Conservation (phyloP, 2,113 vertebrate genomes). For the Toxotes jaculatrix region DNA sequence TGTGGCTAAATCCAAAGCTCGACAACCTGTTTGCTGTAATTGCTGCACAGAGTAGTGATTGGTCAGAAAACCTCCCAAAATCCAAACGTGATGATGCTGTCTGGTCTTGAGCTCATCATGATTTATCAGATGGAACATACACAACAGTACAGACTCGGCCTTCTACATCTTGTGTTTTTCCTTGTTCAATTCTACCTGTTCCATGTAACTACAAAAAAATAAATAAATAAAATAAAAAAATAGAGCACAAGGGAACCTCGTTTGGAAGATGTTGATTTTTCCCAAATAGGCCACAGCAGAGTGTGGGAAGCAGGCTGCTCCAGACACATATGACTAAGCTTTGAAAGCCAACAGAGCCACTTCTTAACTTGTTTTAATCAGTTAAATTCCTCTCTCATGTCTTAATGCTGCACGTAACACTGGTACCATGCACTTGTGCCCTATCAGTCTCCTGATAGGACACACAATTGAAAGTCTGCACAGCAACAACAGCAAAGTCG, state of each 20-base stretch:
- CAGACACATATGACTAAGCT: conserved; percentile 26
- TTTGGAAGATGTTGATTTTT: conserved; percentile 3
- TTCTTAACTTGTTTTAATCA: conserved; percentile 23
- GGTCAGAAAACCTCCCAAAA: not conserved
- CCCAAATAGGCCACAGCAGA: conserved; percentile 36
- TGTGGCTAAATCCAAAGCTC: conserved; percentile 7
- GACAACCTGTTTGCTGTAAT: not conserved
- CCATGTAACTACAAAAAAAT: not conserved
- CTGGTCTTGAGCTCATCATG: not conserved
- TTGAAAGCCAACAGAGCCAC: conserved; percentile 4
- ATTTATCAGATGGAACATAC: not conserved
- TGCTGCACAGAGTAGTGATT: not conserved
- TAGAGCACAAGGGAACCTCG: not conserved
- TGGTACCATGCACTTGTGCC: not conserved
- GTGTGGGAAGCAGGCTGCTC: conserved; percentile 22
- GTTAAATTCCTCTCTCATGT: conserved; percentile 31
- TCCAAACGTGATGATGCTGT: not conserved
- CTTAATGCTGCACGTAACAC: conserved; percentile 24
- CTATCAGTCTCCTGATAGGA: conserved; percentile 27
- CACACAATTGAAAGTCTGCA: conserved; percentile 32
- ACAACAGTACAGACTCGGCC: not conserved
- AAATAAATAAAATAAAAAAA: not conserved
- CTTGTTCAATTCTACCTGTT: not conserved
- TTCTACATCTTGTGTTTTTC: not conserved
- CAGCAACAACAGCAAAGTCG: conserved; percentile 19